Base-by-base conservation (phyloP, 2,797 vertebrate species). In the Paramormyrops hopkinsi region DNA sequence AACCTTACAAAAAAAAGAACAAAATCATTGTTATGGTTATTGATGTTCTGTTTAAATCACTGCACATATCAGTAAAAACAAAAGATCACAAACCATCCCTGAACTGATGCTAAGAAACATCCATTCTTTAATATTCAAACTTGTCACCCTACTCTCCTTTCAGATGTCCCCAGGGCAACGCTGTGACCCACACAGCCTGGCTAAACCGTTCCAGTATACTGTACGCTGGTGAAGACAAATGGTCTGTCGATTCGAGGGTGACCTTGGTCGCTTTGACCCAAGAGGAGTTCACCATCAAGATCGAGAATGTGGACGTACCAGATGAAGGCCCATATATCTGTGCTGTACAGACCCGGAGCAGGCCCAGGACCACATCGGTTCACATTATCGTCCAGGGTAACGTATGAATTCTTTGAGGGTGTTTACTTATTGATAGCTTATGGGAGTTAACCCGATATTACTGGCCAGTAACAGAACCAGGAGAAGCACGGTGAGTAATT, bases 161-260 rank as follows among this genome's bases (percentile, higher is more conserved):
- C 93, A 97, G 96, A 92, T 97, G 96, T 90, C 92, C 93, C 88
- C 96, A 96, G 92, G 95, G 95, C 8, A 95, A 95, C 41, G 88
- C 94, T 0, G 96, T 97, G 89, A 96, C 95, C 69, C 96, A 95
- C 94, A 96, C 96, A 50, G 96, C 96, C 11, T 97, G 96, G 96
- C 95, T 97, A 19, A 97, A 97, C 92, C 94, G 96, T 22, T 97
- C 96, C 1, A 97, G 96, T 91, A 97, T 97, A 91, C 94, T 97
- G 69, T 97, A 96, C 0, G 96, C 96, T 0, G 96, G 96, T 17
- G 95, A 96, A 90, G 96, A 97, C 90, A 97, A 97, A 93, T 97
- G 96, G 96, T 96, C 96, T 0, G 95, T 96, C 93, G 96, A 97
- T 92, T 92, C 95, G 54, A 93, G 96, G 90, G 96, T 97, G 90